phyloP scores from a whole-genome alignment of 2,113 vertebrate species.

The Felis chaus region DNA sequence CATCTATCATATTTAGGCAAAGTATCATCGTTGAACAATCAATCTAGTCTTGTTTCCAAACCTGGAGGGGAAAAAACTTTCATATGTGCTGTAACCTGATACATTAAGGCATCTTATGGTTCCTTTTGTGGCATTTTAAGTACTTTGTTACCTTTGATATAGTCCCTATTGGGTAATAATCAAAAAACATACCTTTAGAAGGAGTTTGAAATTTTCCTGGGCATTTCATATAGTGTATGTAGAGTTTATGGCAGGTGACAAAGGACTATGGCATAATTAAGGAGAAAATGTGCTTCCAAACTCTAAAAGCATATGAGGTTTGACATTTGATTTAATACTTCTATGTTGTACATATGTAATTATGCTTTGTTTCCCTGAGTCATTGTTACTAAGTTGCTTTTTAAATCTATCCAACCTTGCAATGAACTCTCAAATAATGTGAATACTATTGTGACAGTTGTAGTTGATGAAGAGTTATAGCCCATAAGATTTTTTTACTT shows the following conservation, averaged over 20 bases:
- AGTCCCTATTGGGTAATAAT: constrained; percentile 81
- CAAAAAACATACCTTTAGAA: constrained; percentile 80
- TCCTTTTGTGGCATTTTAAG: constrained; percentile 84
- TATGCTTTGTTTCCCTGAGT: constrained; percentile 10
- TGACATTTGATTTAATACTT: constrained; percentile 44
- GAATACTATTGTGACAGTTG: constrained; percentile 41
- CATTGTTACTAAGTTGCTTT: constrained; percentile 61
- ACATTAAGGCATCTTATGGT: constrained; percentile 74
- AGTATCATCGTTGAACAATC: neutral
- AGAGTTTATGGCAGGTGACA: constrained; percentile 52
- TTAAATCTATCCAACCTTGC: constrained; percentile 55
- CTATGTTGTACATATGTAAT: constrained; percentile 45
- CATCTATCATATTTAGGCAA: neutral
- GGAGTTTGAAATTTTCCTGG: constrained; percentile 66
- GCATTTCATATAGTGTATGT: constrained; percentile 40
- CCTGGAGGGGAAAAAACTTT: constrained; percentile 18
- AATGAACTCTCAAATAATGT: constrained; percentile 56
- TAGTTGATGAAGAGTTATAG: constrained; percentile 64
- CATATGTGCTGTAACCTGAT: constrained; percentile 73
- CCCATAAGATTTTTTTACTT: constrained; percentile 47
- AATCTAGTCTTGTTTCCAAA: constrained; percentile 55
- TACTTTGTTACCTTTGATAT: constrained; percentile 83
- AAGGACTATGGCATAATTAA: constrained; percentile 13
- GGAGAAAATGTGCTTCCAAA: constrained; percentile 13
- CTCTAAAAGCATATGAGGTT: constrained; percentile 30